Conservation (phyloP, 2,888 invertebrate genomes). For the Drosophila neonasuta region DNA sequence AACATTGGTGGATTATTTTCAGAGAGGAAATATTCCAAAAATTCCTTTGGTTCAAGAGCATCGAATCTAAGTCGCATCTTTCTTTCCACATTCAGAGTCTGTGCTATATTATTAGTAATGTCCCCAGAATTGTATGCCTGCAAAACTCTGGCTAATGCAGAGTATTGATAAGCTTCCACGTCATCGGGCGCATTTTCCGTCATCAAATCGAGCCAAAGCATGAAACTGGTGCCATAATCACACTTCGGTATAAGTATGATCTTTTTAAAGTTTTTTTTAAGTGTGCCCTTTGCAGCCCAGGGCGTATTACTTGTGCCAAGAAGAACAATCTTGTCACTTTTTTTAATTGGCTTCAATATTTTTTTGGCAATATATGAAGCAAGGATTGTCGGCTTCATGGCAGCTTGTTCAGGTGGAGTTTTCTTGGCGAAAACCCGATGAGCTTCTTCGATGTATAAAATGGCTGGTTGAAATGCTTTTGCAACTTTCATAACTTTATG, state of each 20-base stretch:
- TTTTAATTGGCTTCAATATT: constrained; percentile 83
- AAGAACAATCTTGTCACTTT: constrained; percentile 84
- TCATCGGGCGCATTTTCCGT: constrained; percentile 64
- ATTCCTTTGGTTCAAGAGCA: constrained; percentile 71
- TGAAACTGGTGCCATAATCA: constrained; percentile 79
- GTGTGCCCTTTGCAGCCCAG: constrained; percentile 82
- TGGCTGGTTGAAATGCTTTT: constrained; percentile 85
- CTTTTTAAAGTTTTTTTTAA: constrained; percentile 79
- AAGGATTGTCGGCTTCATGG: constrained; percentile 83
- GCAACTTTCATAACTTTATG: constrained; percentile 86
- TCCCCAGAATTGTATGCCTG: constrained; percentile 79
- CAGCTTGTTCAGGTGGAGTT: constrained; percentile 79
- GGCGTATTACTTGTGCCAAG: constrained; percentile 84
- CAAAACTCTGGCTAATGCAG: constrained; percentile 78
- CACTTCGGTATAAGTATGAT: constrained; percentile 77
- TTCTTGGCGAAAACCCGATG: constrained; percentile 84
- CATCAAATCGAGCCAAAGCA: constrained; percentile 76
- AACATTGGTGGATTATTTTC: constrained; percentile 64
- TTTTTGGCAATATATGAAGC: constrained; percentile 83
- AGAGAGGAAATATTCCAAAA: constrained; percentile 73
- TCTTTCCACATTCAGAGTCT: constrained; percentile 70
- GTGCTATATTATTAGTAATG: constrained; percentile 76
- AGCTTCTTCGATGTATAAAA: constrained; percentile 84
- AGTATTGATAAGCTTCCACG: constrained; percentile 63
- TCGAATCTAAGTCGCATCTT: constrained; percentile 65